Percentiles rank a stretch among this genome's conserved stretches.
phyloP scores from a whole-genome alignment of 2,797 vertebrate genomes.

The Ceryle rudis region DNA sequence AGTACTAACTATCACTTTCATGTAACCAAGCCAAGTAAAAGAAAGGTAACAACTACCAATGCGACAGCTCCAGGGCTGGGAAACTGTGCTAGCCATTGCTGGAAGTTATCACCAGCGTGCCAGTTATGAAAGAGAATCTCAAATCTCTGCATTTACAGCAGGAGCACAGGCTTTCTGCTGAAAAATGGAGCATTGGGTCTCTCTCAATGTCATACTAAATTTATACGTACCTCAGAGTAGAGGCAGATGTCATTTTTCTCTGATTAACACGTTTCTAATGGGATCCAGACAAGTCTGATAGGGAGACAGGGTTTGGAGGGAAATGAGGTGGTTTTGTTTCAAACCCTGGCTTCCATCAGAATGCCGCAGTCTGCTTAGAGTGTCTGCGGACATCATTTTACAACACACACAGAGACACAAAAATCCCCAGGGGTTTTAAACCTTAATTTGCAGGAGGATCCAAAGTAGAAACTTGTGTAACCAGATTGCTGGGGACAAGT shows the following conservation, averaged over 20 bases:
- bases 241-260: background rate
- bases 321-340: slow-evolving; percentile 31
- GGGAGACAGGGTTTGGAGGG: background rate
- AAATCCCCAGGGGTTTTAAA: background rate
- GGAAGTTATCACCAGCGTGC: background rate
- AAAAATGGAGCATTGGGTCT: background rate
- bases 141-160: background rate
- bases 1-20: background rate
- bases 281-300: background rate
- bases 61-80: background rate
- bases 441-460: background rate
- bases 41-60: fast-evolving
- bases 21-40: background rate
- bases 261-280: slow-evolving; percentile 29
- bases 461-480: background rate
- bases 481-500: background rate
- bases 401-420: background rate
- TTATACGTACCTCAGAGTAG: background rate
- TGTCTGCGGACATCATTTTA: background rate
- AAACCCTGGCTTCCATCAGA: background rate
- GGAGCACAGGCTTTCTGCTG: background rate
- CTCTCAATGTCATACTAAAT: background rate
- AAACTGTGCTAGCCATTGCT: background rate
- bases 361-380: slow-evolving; percentile 5
- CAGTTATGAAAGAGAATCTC: background rate